These are phyloP conservation scores for Kradibia gibbosae DNA, from an alignment of 1,140 invertebrate species.

Conservation along the genomic window DNA sequence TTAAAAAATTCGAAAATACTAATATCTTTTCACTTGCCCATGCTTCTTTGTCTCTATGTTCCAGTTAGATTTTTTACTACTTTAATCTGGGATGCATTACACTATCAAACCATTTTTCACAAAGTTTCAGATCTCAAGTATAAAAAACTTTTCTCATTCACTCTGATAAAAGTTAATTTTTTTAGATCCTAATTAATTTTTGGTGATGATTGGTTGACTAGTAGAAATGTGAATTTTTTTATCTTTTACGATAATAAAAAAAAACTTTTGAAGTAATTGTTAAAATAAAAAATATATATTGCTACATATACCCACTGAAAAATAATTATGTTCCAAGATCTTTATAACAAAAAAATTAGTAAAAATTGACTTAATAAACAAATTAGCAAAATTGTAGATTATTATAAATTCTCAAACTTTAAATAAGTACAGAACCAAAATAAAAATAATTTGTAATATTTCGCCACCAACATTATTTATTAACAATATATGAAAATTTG, in stretches of 20 bases:
- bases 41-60: not conserved
- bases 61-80: not conserved
- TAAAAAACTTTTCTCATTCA: conserved; percentile 26
- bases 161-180: conserved; percentile 23
- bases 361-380: no score
- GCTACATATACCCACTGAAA: not conserved
- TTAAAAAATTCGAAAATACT: conserved; percentile 9
- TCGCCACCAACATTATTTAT: no score
- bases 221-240: not conserved
- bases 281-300: not conserved
- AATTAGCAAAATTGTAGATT: no score
- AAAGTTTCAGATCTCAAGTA: conserved; percentile 34
- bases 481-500: no score
- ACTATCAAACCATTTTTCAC: conserved; percentile 35
- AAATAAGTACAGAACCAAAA: no score
- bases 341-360: no score
- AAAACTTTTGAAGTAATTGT: not conserved
- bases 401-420: no score
- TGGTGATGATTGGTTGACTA: conserved; percentile 15
- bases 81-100: conserved; percentile 19
- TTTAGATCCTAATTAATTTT: conserved; percentile 31
- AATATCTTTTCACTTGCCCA: conserved; percentile 19
- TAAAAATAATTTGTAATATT: no score
- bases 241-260: not conserved
- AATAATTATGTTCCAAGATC: no score